A percentile compares a stretch with the other conserved stretches of the same genome.
Conservation (phyloP, 2,888 invertebrate species). For the Pterobdella sp. region DNA sequence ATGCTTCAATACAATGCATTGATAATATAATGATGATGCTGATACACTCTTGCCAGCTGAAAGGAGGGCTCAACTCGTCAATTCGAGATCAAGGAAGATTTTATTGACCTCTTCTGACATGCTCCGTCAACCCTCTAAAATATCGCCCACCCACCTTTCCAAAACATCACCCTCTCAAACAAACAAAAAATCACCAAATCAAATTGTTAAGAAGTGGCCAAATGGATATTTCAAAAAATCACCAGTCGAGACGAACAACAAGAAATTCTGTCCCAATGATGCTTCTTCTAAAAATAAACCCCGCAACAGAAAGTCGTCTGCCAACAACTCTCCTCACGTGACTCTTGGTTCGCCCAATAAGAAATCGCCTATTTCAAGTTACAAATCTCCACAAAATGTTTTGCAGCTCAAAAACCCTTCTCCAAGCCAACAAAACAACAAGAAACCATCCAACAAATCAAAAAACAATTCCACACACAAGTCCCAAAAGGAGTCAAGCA, state of each 20-base stretch:
- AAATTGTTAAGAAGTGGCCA: no score
- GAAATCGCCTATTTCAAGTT: neutral
- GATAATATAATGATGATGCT: neutral
- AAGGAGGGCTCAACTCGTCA: conserved; percentile 76
- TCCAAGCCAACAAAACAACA: neutral
- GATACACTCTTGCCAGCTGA: conserved; percentile 61
- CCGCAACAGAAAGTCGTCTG: no score
- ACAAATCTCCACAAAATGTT: neutral
- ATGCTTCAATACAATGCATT: neutral
- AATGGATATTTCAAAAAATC: no score
- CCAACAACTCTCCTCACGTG: no score
- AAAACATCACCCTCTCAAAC: neutral
- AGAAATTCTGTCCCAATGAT: no score
- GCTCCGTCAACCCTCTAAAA: conserved; percentile 17
- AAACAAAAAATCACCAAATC: neutral
- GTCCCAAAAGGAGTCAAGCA: neutral
- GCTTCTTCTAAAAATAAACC: no score
- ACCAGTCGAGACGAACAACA: no score
- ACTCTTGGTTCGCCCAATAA: no score
- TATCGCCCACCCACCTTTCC: neutral
- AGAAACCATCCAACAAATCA: neutral
- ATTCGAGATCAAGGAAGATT: conserved; percentile 68
- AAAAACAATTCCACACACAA: neutral
- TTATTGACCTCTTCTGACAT: conserved; percentile 39
- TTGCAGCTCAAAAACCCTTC: neutral